Conservation (phyloP, 2,113 vertebrate genomes). For the Alligator mississippiensis region DNA sequence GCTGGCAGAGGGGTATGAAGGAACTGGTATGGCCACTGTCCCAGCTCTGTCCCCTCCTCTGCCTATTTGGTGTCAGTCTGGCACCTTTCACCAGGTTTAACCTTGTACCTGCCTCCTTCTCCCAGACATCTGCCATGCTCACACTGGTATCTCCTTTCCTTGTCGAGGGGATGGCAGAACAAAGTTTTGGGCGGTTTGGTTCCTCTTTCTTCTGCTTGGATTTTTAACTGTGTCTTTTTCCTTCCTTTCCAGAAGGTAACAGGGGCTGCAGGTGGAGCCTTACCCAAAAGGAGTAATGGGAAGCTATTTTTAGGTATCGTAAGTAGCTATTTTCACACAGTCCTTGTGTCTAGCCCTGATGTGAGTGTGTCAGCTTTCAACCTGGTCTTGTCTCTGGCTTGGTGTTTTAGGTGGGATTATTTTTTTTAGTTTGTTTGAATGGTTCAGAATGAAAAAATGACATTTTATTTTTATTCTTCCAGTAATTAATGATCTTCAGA, state of each 20-base stretch:
- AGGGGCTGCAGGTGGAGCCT: constrained; percentile 93
- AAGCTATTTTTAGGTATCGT: constrained; percentile 94
- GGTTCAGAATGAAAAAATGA: background rate
- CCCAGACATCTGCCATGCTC: background rate
- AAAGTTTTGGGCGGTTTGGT: background rate
- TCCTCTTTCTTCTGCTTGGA: background rate
- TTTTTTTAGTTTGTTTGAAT: background rate
- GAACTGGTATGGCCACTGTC: background rate
- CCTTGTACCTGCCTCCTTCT: background rate
- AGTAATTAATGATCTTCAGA: too few species aligned
- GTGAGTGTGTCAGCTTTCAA: constrained; percentile 19
- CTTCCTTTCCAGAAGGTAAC: constrained; percentile 90
- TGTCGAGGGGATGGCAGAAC: background rate
- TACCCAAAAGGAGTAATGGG: constrained; percentile 91
- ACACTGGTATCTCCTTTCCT: background rate
- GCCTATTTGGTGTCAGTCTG: background rate
- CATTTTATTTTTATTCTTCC: background rate
- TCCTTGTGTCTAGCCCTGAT: constrained; percentile 51
- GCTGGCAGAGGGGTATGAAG: background rate
- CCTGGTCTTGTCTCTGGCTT: constrained; percentile 31
- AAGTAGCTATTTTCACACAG: constrained; percentile 53
- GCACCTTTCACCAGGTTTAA: background rate
- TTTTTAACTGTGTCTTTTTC: constrained; percentile 73
- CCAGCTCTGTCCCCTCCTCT: background rate
- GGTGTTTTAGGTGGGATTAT: background rate